These are phyloP conservation scores for Himalopsyche phryganea DNA, from an alignment of 1,140 invertebrate species.

Conservation along the genomic window DNA sequence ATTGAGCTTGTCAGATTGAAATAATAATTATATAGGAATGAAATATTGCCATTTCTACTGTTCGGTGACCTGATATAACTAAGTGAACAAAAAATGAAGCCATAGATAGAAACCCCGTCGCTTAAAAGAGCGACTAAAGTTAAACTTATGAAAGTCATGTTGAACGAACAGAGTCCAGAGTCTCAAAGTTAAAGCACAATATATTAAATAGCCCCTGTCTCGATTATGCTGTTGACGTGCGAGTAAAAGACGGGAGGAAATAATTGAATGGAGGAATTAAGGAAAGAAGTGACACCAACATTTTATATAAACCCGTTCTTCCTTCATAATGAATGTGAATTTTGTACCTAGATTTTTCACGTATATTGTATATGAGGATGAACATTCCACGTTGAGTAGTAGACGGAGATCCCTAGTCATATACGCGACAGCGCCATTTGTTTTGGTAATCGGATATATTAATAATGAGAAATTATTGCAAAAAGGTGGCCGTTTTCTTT, in stretches of 20 bases:
- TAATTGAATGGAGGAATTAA: conserved; percentile 2
- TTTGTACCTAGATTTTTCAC: conserved; percentile 36
- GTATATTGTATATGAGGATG: conserved; percentile 5
- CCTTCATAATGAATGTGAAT: conserved; percentile 34
- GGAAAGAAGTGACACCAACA: conserved; percentile 33
- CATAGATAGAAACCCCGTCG: conserved; percentile 28
- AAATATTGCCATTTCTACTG: conserved; percentile 28
- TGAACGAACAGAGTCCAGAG: conserved; percentile 27
- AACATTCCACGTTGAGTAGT: neutral
- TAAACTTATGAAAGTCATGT: conserved; percentile 25
- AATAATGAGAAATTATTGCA: conserved; percentile 21
- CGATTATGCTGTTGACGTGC: neutral
- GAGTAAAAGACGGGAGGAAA: neutral
- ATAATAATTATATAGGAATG: conserved; percentile 11
- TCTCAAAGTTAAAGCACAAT: conserved; percentile 31
- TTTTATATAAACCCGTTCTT: conserved; percentile 34
- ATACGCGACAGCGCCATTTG: conserved; percentile 2
- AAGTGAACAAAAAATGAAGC: conserved; percentile 18
- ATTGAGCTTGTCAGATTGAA: conserved; percentile 29
- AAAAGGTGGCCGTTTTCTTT: conserved; percentile 30
- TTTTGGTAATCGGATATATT: conserved; percentile 16
- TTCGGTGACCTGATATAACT: conserved; percentile 35
- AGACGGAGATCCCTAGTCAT: conserved; percentile 12
- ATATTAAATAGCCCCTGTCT: conserved; percentile 22
- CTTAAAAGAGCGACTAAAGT: conserved; percentile 23